Conservation (phyloP, 2,888 invertebrate genomes). For the Cenopis cana region DNA sequence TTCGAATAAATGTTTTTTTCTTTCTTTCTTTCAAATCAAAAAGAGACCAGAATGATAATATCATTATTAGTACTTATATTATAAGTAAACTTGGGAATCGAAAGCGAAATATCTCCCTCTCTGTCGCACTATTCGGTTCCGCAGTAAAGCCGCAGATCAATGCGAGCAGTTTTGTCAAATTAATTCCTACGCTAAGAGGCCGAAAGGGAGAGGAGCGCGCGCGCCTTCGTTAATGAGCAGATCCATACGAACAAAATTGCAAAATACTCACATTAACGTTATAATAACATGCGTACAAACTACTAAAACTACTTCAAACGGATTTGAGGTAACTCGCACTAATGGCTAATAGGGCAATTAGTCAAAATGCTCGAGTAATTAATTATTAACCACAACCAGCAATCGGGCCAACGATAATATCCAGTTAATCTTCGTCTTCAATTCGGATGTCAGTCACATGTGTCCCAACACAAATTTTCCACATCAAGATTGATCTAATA, state of each 20-base stretch:
- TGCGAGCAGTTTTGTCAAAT: too few relatives aligned
- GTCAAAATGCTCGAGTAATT: constrained; percentile 52
- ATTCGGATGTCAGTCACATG: background rate
- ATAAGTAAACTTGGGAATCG: too few relatives aligned
- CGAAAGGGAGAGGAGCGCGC: too few relatives aligned
- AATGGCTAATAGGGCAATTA: constrained; percentile 55
- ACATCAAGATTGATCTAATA: background rate
- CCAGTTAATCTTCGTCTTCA: constrained; percentile 1
- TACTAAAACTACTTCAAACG: constrained; percentile 12
- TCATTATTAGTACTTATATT: too few relatives aligned
- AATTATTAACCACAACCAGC: constrained; percentile 45
- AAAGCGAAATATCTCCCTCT: too few relatives aligned
- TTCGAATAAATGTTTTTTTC: too few relatives aligned
- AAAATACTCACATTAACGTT: background rate
- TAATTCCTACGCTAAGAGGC: too few relatives aligned
- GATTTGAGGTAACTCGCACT: constrained; percentile 45
- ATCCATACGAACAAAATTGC: background rate
- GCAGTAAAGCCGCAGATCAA: too few relatives aligned
- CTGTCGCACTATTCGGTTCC: too few relatives aligned
- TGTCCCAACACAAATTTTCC: background rate
- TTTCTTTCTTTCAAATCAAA: too few relatives aligned
- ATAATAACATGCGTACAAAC: constrained; percentile 9
- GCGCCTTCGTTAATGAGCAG: too few relatives aligned
- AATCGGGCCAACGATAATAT: constrained; percentile 28
- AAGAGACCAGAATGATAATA: too few relatives aligned